Evolutionary conservation across 2,797 vertebrate genomes (phyloP), one percentile per base, ranked within the genome.

Genomic region (Selene dorsalis): DNA sequence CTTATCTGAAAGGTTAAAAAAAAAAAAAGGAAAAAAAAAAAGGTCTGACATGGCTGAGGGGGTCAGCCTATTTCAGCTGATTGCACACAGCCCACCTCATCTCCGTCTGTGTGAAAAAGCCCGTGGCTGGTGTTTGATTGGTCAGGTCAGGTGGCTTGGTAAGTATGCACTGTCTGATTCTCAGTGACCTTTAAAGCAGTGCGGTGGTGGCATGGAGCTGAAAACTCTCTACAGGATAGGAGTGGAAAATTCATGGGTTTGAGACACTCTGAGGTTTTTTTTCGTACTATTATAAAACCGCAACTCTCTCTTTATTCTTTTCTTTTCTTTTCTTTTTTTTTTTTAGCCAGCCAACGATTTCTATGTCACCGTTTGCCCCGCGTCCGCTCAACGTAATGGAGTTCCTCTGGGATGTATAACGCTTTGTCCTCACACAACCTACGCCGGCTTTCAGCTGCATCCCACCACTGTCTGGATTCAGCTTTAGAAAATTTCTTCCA

Each of bases 121-220:
- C 86, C 28, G 38, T 82, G 85, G 90, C 89, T 86, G 81, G 84
- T 73, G 77, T 90, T 87, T 91, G 89, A 91, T 92, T 93, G 87
- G 85, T 78, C 82, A 61, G 90, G 89, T 93, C 92, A 90, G 90
- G 80, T 83, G 86, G 81, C 83, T 84, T 64, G 69, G 90, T 93
- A 91, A 88, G 92, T 91, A 87, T 88, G 85, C 88, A 69, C 73
- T 55, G 80, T 83, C 82, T 89, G 90, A 88, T 91, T 94, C 89
- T 65, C 69, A 39, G 59, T 93, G 93, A 93, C 93, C 93, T 94
- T 94, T 93, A 84, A 67, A 76, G 77, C 63, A 53, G 65, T n/a
- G 60, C 65, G 75, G 82, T 85, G 80, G 67, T 47, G 67, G 60
- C 65, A 61, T 41, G 38, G 58, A 71, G 69, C 77, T 69, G 57